Conservation (phyloP, 2,113 vertebrate species). For the Ploceus nigricollis region DNA sequence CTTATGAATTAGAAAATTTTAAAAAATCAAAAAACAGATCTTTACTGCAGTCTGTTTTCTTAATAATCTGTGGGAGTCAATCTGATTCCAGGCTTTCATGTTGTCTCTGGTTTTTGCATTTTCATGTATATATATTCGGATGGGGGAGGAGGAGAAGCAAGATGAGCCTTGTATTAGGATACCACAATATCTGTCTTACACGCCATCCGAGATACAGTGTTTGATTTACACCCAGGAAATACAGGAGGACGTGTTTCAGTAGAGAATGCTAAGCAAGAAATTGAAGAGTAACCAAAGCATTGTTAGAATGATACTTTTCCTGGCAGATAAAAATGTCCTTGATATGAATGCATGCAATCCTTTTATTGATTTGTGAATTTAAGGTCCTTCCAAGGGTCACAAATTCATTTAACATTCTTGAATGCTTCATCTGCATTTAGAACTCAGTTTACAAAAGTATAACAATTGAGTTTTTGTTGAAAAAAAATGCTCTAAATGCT, state of each 20-base stretch:
- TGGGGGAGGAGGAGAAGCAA: accelerated
- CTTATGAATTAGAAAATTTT: background rate
- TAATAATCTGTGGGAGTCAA: background rate
- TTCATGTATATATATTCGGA: background rate
- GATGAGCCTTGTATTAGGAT: background rate
- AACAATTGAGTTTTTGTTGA: background rate
- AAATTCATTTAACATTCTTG: background rate
- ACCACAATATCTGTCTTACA: background rate
- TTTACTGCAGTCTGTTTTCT: background rate
- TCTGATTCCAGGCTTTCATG: background rate
- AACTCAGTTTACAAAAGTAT: background rate
- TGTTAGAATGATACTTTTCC: background rate
- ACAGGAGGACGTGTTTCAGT: background rate
- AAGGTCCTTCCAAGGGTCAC: background rate
- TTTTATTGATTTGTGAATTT: background rate
- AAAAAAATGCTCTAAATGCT: background rate
- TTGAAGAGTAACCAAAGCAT: background rate
- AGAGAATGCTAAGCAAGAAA: background rate
- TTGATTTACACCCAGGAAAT: background rate
- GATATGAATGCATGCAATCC: background rate
- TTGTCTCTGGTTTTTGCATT: background rate
- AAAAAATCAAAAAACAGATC: background rate
- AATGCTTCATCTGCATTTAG: background rate
- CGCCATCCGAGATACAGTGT: background rate
- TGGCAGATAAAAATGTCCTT: background rate